Evolutionary conservation across 2,888 invertebrate genomes (phyloP).

Genomic region (Vandiemenella viatica): DNA sequence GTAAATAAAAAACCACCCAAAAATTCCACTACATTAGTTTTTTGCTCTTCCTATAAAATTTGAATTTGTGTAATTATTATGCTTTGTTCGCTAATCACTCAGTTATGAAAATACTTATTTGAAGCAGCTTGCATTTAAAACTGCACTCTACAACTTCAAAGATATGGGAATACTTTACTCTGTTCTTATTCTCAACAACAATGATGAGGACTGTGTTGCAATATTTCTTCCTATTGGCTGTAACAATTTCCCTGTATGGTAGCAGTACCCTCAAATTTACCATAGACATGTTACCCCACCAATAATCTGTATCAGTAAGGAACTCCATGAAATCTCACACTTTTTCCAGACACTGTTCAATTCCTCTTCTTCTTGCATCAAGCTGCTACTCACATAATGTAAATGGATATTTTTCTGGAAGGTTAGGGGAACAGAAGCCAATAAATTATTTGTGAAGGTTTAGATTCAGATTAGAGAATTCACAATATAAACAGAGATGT

Average conservation of each 20-base stretch:
- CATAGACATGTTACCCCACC: conserved; percentile 34
- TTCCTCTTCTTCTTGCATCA: conserved; percentile 80
- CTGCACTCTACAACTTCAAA: conserved; percentile 96
- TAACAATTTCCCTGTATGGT: conserved; percentile 79
- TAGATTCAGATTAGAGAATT: conserved; percentile 81
- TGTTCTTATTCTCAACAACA: conserved; percentile 63
- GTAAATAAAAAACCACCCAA: too few relatives aligned
- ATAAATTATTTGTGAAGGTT: conserved; percentile 85
- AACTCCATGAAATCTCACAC: conserved; percentile 96
- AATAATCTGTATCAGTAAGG: conserved; percentile 81
- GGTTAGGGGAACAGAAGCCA: conserved; percentile 89
- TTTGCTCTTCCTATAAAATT: too few relatives aligned
- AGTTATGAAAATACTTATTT: too few relatives aligned
- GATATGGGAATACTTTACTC: conserved; percentile 82
- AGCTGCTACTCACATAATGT: conserved; percentile 88
- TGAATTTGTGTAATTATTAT: too few relatives aligned
- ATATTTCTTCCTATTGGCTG: conserved; percentile 75
- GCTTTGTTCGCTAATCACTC: too few relatives aligned
- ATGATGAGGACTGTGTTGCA: conserved; percentile 88
- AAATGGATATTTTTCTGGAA: conserved; percentile 98
- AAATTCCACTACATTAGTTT: too few relatives aligned
- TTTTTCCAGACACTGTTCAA: conserved; percentile 96
- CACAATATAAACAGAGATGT: conserved; percentile 93
- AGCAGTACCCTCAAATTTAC: conserved; percentile 58
- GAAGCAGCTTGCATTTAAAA: conserved; percentile 87